Percentiles rank a stretch among this genome's conserved stretches.
Conservation (phyloP, 2,113 vertebrate species). For the Bufo bufo region DNA sequence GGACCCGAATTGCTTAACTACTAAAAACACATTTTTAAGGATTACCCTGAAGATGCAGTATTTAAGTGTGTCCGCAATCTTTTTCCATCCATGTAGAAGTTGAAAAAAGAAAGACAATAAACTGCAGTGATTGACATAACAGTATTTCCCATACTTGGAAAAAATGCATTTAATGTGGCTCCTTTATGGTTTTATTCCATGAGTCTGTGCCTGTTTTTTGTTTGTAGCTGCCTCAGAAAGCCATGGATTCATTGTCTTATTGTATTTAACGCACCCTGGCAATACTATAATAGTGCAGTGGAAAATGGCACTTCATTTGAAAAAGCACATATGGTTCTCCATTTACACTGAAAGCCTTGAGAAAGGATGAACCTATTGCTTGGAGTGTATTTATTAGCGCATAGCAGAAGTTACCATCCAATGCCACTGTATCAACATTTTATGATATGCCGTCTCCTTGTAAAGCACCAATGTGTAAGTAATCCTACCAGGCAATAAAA, state of each 20-base stretch:
- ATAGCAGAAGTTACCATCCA: conserved; percentile 25
- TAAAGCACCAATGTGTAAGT: conserved; percentile 1
- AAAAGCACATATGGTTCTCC: conserved; percentile 36
- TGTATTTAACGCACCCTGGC: conserved; percentile 40
- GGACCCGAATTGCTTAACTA: too few relatives aligned
- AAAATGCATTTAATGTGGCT: not conserved
- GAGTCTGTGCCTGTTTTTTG: conserved; percentile 19
- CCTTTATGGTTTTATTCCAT: not conserved
- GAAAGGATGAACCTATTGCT: not conserved
- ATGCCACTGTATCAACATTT: conserved; percentile 38
- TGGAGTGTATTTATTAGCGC: conserved; percentile 15
- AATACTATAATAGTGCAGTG: conserved; percentile 16
- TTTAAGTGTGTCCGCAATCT: not conserved
- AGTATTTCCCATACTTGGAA: not conserved
- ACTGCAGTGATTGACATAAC: not conserved
- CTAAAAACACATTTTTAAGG: too few relatives aligned
- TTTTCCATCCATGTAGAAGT: not conserved
- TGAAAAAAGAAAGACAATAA: not conserved
- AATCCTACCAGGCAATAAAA: conserved; percentile 24
- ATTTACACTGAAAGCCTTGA: conserved; percentile 25
- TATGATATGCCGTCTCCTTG: conserved; percentile 4
- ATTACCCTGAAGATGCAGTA: not conserved
- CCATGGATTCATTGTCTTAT: conserved; percentile 27
- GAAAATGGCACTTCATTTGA: conserved; percentile 51
- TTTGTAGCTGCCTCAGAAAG: conserved; percentile 34